Conservation (phyloP, 2,797 vertebrate genomes). For the Spheniscus humboldti region DNA sequence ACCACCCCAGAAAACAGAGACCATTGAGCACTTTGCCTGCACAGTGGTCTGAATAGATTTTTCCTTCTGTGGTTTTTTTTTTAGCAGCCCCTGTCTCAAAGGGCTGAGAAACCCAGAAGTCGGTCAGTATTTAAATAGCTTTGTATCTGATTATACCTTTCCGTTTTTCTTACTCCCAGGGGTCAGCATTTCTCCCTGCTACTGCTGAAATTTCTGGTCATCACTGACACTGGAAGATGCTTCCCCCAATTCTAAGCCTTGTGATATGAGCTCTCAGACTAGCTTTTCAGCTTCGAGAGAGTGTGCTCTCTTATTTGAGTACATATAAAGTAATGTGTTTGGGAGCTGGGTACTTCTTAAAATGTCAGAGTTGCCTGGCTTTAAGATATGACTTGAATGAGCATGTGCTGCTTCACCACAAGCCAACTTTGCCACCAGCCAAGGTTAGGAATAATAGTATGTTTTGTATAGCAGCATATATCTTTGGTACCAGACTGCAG, state of each 20-base stretch:
- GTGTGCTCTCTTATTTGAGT: background rate
- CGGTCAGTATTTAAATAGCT: background rate
- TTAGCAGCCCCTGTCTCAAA: background rate
- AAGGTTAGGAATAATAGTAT: background rate
- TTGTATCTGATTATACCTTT: background rate
- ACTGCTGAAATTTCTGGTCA: background rate
- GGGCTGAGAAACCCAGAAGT: background rate
- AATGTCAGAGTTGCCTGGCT: background rate
- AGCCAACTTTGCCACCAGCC: background rate
- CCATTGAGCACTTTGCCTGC: background rate
- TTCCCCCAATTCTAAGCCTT: background rate
- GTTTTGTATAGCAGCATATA: background rate
- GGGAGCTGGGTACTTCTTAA: background rate
- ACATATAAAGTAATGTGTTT: background rate
- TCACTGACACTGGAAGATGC: background rate
- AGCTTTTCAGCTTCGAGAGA: background rate
- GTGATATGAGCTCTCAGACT: background rate
- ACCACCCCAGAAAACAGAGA: background rate
- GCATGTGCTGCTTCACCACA: background rate
- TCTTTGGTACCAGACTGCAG: background rate
- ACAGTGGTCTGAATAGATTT: background rate
- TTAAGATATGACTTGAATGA: background rate
- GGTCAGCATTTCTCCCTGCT: background rate
- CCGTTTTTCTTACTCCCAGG: background rate
- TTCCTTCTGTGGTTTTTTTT: background rate